Evolutionary conservation across 2,113 vertebrate species (phyloP).

Genomic region (Dromaius novaehollandiae): DNA sequence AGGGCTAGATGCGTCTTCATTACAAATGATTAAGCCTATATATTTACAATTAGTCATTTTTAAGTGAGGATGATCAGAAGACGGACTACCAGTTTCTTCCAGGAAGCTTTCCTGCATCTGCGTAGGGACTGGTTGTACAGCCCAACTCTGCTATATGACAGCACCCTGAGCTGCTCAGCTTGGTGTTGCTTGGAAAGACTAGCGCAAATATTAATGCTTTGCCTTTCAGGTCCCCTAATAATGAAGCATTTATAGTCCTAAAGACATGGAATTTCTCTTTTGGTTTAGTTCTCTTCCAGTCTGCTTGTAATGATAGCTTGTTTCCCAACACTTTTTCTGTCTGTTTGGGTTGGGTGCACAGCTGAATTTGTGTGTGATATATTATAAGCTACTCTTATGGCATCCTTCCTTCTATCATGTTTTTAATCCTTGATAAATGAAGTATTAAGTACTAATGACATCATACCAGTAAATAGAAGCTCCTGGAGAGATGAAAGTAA

Average conservation of each 20-base stretch:
- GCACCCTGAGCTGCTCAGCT: background rate
- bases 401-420: constrained; percentile 25
- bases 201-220: background rate
- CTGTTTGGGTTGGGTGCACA: background rate
- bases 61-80: background rate
- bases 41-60: too few relatives aligned
- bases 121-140: background rate
- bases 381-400: background rate
- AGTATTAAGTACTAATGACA: constrained; percentile 56
- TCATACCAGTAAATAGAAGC: background rate
- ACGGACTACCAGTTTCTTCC: too few relatives aligned
- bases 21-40: background rate
- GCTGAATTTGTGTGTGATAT: background rate
- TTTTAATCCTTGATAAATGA: constrained; percentile 59
- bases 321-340: background rate
- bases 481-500: constrained; percentile 52
- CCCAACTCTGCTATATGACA: background rate
- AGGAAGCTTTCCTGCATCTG: background rate
- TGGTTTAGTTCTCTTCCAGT: background rate
- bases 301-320: background rate
- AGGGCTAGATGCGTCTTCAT: background rate
- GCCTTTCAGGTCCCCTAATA: background rate
- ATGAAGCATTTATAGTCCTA: background rate
- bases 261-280: background rate
- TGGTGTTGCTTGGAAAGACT: background rate